Conservation (phyloP, 2,888 invertebrate species). For the Sminthurides aquaticus region DNA sequence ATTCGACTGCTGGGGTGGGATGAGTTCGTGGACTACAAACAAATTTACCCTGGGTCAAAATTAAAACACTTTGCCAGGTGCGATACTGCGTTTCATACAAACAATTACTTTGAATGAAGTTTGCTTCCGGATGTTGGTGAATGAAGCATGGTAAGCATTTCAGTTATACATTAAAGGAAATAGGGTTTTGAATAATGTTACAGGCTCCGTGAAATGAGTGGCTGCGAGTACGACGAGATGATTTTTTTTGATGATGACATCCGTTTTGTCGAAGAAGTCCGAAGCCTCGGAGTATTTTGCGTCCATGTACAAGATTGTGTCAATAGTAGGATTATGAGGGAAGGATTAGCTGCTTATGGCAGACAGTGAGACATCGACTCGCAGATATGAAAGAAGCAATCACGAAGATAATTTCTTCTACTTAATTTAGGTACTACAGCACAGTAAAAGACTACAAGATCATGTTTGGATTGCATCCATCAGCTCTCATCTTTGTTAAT, state of each 20-base stretch:
- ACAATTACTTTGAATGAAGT: not conserved
- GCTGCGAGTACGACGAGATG: conserved; percentile 21
- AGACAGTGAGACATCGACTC: not conserved
- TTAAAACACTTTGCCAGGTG: conserved; percentile 14
- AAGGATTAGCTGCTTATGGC: conserved; percentile 9
- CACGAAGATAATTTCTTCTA: no score
- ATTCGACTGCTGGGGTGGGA: conserved; percentile 19
- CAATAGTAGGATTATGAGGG: conserved; percentile 1
- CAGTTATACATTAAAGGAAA: no score
- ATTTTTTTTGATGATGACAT: conserved; percentile 24
- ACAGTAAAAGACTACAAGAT: no score
- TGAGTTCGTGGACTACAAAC: conserved; percentile 20
- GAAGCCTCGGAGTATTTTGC: conserved; percentile 16
- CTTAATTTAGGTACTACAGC: no score
- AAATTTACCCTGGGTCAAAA: conserved; percentile 17
- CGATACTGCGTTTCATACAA: not conserved
- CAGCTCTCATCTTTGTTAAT: no score
- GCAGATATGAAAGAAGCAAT: no score
- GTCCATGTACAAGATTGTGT: conserved; percentile 14
- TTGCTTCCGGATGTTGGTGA: no score
- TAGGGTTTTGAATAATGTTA: not conserved
- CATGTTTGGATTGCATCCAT: no score
- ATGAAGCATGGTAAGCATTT: no score
- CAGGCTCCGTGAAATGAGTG: conserved; percentile 17
- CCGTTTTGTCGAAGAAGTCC: conserved; percentile 13